Evolutionary conservation across 2,113 vertebrate species (phyloP).

Genomic region (Pelmatolapia mariae): DNA sequence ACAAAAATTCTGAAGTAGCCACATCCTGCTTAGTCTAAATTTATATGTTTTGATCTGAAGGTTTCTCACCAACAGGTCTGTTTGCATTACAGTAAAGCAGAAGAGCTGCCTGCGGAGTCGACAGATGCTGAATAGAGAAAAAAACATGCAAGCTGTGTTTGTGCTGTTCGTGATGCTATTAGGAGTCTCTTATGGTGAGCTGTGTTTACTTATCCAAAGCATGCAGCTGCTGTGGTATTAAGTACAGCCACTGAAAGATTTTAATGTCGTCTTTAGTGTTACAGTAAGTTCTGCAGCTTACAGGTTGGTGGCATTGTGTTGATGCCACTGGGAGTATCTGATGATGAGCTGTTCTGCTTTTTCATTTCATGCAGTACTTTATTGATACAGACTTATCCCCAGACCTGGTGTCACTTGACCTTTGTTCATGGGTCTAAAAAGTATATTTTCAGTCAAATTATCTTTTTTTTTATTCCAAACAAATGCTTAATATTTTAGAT

Average conservation of each 20-base stretch:
- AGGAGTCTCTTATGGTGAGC: neutral
- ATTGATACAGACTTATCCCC: accelerated
- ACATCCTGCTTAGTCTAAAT: neutral
- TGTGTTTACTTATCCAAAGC: neutral
- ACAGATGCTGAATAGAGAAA: neutral
- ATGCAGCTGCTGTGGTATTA: neutral
- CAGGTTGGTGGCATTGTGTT: neutral
- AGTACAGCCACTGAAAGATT: neutral
- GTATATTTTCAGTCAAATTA: accelerated
- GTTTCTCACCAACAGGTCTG: accelerated
- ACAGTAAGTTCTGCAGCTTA: neutral
- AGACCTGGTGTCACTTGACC: neutral
- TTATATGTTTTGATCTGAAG: neutral
- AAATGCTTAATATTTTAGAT: neutral
- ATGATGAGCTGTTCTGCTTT: neutral
- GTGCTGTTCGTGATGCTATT: neutral
- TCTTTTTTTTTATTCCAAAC: neutral
- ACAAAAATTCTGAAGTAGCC: neutral
- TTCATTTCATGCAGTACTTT: neutral
- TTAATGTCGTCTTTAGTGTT: neutral
- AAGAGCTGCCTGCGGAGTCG: accelerated
- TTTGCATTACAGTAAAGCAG: neutral
- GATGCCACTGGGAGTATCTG: neutral
- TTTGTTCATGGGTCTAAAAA: neutral
- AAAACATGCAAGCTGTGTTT: neutral